phyloP scores from a whole-genome alignment of 2,797 vertebrate genomes.

The Danio tinwini region DNA sequence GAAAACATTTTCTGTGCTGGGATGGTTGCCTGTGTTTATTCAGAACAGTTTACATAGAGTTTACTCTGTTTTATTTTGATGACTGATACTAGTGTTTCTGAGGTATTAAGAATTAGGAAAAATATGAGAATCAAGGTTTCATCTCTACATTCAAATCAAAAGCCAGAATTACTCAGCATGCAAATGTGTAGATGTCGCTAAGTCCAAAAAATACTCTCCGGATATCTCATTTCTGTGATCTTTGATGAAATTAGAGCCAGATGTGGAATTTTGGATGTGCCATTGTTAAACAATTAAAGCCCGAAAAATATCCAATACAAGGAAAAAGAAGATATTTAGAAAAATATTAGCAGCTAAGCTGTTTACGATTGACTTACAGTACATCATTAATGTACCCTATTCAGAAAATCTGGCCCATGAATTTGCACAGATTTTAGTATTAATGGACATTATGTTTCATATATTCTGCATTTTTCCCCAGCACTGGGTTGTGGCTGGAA shows the following conservation, averaged over 20 bases:
- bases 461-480: neutral
- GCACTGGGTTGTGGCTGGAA: neutral
- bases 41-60: neutral
- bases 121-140: neutral
- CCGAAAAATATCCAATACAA: neutral
- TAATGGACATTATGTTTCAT: no score
- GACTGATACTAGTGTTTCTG: neutral
- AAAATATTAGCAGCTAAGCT: no score
- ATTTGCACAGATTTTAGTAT: no score
- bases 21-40: neutral
- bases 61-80: neutral
- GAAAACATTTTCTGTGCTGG: neutral
- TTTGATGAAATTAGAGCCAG: neutral
- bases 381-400: no score
- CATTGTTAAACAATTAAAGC: neutral
- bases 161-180: neutral
- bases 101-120: neutral
- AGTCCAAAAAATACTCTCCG: neutral
- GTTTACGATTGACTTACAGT: no score
- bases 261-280: neutral
- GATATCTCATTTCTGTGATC: neutral
- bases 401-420: no score
- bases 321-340: neutral
- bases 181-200: neutral
- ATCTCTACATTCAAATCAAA: constrained; percentile 19